A percentile compares a stretch with the other conserved stretches of the same genome.
Evolutionary conservation across 1,140 invertebrate genomes (phyloP).

Genomic region (Brachionus calyciflorus): DNA sequence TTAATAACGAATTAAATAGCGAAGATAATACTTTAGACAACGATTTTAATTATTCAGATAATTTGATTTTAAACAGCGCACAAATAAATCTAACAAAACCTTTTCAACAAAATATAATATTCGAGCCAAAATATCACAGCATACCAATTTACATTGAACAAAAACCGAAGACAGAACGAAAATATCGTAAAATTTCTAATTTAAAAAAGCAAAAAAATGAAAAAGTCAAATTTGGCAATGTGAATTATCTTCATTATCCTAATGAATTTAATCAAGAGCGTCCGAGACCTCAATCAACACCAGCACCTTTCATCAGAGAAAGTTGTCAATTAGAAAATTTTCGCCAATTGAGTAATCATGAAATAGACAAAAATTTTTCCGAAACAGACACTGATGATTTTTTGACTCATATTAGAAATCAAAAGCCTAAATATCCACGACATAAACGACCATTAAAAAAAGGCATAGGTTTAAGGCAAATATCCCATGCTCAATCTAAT

Average conservation of each 20-base stretch:
- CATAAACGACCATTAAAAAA: neutral
- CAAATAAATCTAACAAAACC: no score
- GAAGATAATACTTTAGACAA: no score
- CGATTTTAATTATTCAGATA: no score
- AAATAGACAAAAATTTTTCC: neutral
- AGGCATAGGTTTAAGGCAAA: neutral
- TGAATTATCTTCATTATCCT: neutral
- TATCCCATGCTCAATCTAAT: neutral
- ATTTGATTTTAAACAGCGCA: no score
- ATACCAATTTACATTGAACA: slow-evolving; percentile 5
- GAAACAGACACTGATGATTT: slow-evolving; percentile 5
- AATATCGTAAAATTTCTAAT: slow-evolving; percentile 5
- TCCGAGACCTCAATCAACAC: no score
- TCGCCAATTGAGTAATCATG: neutral
- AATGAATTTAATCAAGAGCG: no score
- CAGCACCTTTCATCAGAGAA: neutral
- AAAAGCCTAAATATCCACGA: neutral
- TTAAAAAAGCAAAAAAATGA: neutral
- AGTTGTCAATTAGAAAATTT: neutral
- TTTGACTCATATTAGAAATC: neutral
- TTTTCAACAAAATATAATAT: no score
- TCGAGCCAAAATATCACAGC: neutral
- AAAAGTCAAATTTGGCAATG: slow-evolving; percentile 17
- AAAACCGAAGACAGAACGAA: neutral
- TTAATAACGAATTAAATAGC: no score